phyloP scores from a whole-genome alignment of 2,888 invertebrate species.

The Cyclophora punctaria region DNA sequence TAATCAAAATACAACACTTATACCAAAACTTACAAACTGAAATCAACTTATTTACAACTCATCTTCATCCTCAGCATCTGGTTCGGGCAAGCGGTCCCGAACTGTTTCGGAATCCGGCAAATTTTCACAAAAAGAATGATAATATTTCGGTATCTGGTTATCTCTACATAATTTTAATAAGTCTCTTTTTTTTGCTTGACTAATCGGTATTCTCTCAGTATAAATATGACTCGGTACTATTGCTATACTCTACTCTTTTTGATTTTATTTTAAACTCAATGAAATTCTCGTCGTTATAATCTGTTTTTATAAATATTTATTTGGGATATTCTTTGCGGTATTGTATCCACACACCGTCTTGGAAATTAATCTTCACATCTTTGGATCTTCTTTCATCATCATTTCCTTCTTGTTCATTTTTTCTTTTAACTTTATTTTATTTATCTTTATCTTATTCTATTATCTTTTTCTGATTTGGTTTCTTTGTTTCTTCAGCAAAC shows the following conservation, averaged over 20 bases:
- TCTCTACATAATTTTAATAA: slow-evolving; percentile 2
- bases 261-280: not conserved
- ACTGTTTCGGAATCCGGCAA: slow-evolving; percentile 1
- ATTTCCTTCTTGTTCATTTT: not conserved
- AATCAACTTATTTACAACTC: not conserved
- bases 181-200: slow-evolving; percentile 1
- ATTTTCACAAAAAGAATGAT: slow-evolving; percentile 3
- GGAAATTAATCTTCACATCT: slow-evolving; percentile 2
- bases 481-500: slow-evolving; percentile 1
- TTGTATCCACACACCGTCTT: slow-evolving; percentile 9
- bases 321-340: slow-evolving; percentile 7
- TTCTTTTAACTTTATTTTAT: too few relatives aligned
- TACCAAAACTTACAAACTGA: too few relatives aligned
- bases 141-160: slow-evolving; percentile 2
- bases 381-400: not conserved
- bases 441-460: too few relatives aligned
- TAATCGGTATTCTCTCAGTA: slow-evolving; percentile 1
- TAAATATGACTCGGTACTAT: not conserved
- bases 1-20: too few relatives aligned
- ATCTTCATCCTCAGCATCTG: slow-evolving; percentile 3
- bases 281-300: slow-evolving; percentile 1
- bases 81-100: slow-evolving; percentile 1
- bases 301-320: not conserved
- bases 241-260: not conserved
- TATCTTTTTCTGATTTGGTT: not conserved